Percentiles rank a stretch among this genome's conserved stretches.
These are phyloP conservation scores for Andrena hattorfiana DNA, from an alignment of 2,888 invertebrate species.

Conservation along the genomic window DNA sequence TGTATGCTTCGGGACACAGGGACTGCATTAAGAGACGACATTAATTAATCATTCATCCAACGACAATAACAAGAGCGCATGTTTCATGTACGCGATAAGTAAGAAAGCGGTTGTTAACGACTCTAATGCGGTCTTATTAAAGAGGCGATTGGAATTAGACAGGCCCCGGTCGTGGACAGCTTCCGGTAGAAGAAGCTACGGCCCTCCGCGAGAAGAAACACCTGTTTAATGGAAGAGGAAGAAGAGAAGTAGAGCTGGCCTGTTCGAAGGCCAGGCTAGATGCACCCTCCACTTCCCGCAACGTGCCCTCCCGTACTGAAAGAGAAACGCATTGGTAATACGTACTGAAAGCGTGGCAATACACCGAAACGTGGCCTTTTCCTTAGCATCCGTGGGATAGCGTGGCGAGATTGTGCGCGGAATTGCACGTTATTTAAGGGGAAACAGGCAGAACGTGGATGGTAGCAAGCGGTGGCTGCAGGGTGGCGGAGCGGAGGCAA, in stretches of 20 bases:
- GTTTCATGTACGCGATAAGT: slow-evolving; percentile 18
- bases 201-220: background rate
- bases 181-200: background rate
- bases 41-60: slow-evolving; percentile 2
- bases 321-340: slow-evolving; percentile 36
- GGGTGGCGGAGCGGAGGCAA: slow-evolving; percentile 29
- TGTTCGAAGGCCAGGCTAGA: background rate
- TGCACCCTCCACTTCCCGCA: background rate
- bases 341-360: slow-evolving; percentile 53
- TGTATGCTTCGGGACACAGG: background rate
- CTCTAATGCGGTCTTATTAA: slow-evolving; percentile 11
- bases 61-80: slow-evolving; percentile 17
- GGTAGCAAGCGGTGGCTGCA: slow-evolving; percentile 22
- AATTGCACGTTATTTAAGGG: background rate
- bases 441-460: background rate
- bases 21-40: slow-evolving; percentile 15
- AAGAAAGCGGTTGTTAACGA: slow-evolving; percentile 38
- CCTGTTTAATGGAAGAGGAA: slow-evolving; percentile 22
- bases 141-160: slow-evolving; percentile 8
- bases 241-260: background rate
- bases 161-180: background rate
- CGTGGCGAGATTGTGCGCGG: slow-evolving; percentile 24
- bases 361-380: slow-evolving; percentile 24
- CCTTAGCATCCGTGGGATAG: slow-evolving; percentile 27
- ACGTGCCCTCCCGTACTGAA: slow-evolving; percentile 16